Evolutionary conservation across 2,888 invertebrate species (phyloP).

Genomic region (Stomorhina lunata): DNA sequence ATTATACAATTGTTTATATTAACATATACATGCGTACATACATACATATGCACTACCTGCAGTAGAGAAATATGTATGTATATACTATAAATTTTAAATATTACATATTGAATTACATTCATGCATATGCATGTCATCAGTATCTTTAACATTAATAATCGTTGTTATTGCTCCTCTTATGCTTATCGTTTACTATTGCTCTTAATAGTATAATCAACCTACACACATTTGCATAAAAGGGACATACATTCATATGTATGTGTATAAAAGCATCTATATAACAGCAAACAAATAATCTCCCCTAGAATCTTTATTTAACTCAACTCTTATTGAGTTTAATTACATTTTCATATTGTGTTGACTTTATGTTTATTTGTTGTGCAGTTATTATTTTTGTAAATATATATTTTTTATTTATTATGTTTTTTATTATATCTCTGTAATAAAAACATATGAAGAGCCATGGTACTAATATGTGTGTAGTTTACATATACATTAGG

Average conservation of each 20-base stretch:
- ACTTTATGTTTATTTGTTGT: constrained; percentile 37
- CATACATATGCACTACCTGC: neutral
- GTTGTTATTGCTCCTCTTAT: constrained; percentile 9
- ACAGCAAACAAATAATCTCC: constrained; percentile 24
- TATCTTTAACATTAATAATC: constrained; percentile 51
- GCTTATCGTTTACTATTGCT: neutral
- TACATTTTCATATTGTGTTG: constrained; percentile 61
- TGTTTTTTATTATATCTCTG: too few relatives aligned
- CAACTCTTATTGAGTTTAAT: constrained; percentile 49
- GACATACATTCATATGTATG: neutral
- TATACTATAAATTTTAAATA: neutral
- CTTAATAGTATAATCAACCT: neutral
- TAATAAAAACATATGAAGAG: too few relatives aligned
- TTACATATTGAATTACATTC: too few relatives aligned
- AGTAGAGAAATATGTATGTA: neutral
- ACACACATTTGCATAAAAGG: neutral
- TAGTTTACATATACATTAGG: neutral
- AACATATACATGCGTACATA: neutral
- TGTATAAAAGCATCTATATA: neutral
- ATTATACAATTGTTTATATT: neutral
- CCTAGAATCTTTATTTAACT: constrained; percentile 19
- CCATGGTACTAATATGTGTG: neutral
- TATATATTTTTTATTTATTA: neutral
- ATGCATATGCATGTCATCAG: constrained; percentile 53
- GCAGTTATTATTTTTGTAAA: neutral